Conservation (phyloP, 2,888 invertebrate species). For the Quadroppia sp. region DNA sequence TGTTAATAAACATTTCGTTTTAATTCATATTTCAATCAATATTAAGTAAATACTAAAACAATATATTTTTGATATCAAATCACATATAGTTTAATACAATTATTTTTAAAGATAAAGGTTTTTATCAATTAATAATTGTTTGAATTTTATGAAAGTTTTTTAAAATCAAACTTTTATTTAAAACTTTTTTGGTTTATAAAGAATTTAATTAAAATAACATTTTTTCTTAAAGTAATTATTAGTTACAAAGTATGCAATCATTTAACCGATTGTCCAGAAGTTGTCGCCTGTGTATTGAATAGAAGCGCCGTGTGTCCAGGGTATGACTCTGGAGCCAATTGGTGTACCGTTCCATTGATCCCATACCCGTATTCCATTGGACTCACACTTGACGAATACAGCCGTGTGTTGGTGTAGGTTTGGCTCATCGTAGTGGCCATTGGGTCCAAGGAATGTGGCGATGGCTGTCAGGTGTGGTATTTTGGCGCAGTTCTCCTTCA, state of each 20-base stretch:
- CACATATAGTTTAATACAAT: too few species aligned
- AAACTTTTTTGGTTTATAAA: too few species aligned
- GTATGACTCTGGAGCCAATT: constrained; percentile 26
- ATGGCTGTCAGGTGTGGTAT: constrained; percentile 41
- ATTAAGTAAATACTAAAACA: too few species aligned
- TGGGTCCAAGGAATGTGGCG: constrained; percentile 40
- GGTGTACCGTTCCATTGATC: constrained; percentile 38
- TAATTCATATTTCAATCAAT: too few species aligned
- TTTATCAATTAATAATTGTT: too few species aligned
- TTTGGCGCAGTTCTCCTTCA: constrained; percentile 36
- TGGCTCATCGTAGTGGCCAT: constrained; percentile 35
- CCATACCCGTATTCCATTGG: constrained; percentile 32
- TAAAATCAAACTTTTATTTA: too few species aligned
- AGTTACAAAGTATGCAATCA: neutral
- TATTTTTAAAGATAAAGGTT: too few species aligned
- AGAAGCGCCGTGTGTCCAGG: neutral
- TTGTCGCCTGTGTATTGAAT: constrained; percentile 39
- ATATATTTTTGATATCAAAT: too few species aligned
- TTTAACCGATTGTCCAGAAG: constrained; percentile 40
- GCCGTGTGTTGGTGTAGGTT: constrained; percentile 40
- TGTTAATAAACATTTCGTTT: too few species aligned
- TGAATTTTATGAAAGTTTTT: too few species aligned
- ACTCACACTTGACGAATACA: constrained; percentile 38
- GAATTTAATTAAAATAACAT: too few species aligned
- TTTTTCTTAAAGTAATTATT: neutral